phyloP scores from a whole-genome alignment of 2,888 invertebrate species.

The Orthosia gracilis region DNA sequence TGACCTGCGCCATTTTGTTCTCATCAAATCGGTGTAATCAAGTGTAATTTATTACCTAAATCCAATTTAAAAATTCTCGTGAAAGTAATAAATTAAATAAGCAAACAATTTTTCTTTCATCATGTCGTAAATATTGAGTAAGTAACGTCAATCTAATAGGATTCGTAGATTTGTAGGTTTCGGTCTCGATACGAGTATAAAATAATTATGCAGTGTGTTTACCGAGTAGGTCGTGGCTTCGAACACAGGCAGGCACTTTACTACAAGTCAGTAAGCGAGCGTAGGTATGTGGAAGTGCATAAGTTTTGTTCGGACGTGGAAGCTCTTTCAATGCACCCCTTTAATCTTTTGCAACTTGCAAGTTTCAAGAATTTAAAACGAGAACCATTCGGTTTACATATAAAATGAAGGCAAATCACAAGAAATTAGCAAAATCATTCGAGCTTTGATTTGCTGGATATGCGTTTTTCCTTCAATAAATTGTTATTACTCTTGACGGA shows the following conservation, averaged over 20 bases:
- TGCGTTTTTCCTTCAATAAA: no score
- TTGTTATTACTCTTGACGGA: no score
- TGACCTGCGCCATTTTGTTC: constrained; percentile 12
- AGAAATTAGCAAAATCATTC: no score
- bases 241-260: no score
- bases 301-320: neutral
- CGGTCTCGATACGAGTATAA: no score
- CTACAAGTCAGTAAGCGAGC: neutral
- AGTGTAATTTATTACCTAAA: constrained; percentile 10
- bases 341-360: no score
- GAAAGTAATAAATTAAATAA: neutral
- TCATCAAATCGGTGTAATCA: constrained; percentile 16
- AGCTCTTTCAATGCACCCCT: neutral
- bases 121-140: neutral
- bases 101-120: neutral
- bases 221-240: no score
- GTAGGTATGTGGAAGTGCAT: neutral
- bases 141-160: neutral
- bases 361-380: no score
- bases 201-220: no score
- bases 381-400: no score
- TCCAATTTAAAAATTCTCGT: neutral
- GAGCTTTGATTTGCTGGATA: no score
- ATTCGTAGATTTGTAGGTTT: neutral
- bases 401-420: no score